Evolutionary conservation across 30 jellyfish, hydroid and myxozoan genomes (phyloP), one percentile per base, ranked within the genome.

Genomic region (Chrysaora quinquecirrha): DNA sequence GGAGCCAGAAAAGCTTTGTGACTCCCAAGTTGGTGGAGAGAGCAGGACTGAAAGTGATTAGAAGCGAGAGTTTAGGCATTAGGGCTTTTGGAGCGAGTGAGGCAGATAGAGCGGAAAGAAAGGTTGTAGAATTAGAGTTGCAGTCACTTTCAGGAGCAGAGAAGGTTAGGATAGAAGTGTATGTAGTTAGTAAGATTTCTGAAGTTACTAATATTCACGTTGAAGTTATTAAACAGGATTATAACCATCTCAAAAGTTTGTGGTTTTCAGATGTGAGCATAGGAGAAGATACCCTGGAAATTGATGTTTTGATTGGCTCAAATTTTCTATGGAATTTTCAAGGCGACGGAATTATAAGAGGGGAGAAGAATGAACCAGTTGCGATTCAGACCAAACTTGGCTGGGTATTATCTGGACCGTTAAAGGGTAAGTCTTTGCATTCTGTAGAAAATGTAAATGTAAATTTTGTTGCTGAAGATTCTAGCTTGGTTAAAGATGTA

Each of bases 201-300:
- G 58, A 20, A 2, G 47, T 74, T 22, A 6, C 66, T 24, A 49
- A 74, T 46, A 25, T 3, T 3, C 86, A 74, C 22, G 58, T 74
- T 1, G 75, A 74, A 74, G 27, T 22, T 14, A 25, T 52, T 71
- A 74, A 38, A 14, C 6, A 14, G 6, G 14, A 38, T 3, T 38
- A 38, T 38, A 38, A 38, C 54, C 54, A 38, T 52, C 7, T 74
- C 6, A 1, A 11, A 2, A 52, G 35, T 2, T 1, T 74, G 1
- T 74, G 27, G 19, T 74, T 74, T 19, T 74, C 86, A 74, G 78
- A 74, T 52, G 86, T 74, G 1, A n/a, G 58, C 52, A 74, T 3
- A 52, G 52, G 22, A 9, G 27, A 74, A n/a, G 73, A 74, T 1
- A 33, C 18, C 24, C 31, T 0, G 0, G 68, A 65, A 20, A 25